These are phyloP conservation scores for Electrona antarctica DNA, from an alignment of 2,113 vertebrate genomes.

Conservation along the genomic window DNA sequence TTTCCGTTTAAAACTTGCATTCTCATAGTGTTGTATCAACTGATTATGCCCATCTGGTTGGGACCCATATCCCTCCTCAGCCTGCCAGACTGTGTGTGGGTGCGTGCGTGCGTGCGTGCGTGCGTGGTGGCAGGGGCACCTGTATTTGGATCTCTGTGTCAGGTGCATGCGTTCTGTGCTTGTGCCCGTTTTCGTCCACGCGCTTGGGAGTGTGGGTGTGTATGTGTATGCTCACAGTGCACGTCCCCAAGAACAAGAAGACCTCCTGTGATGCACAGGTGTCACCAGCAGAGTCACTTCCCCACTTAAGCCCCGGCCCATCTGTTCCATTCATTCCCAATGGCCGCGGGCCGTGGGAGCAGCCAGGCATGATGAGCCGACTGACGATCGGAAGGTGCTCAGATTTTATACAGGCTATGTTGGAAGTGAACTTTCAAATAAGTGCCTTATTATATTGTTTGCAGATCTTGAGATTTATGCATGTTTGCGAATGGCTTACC, in stretches of 20 bases:
- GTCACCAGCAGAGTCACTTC: constrained; percentile 43
- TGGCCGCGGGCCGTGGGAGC: constrained; percentile 25
- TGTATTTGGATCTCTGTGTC: too few relatives aligned
- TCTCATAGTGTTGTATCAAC: constrained; percentile 19
- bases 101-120: too few relatives aligned
- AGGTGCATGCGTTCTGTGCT: neutral
- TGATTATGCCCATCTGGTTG: constrained; percentile 45
- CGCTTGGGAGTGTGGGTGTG: neutral
- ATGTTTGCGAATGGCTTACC: constrained; percentile 24
- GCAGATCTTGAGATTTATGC: constrained; percentile 6
- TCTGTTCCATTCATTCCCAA: constrained; percentile 61
- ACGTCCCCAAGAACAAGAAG: constrained; percentile 25
- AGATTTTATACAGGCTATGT: constrained; percentile 3
- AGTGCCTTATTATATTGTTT: neutral
- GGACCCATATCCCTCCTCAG: constrained; percentile 36
- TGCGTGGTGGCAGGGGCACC: too few relatives aligned
- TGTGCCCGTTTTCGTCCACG: neutral
- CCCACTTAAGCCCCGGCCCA: constrained; percentile 47
- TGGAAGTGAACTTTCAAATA: constrained; percentile 7
- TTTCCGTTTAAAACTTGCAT: constrained; percentile 5
- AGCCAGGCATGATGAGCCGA: constrained; percentile 24
- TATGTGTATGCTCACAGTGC: neutral
- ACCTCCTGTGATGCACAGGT: constrained; percentile 44
- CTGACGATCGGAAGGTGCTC: constrained; percentile 37
- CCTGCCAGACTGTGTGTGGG: constrained; percentile 18